Conservation (phyloP, 2,888 invertebrate species). For the Scaptodrosophila latifasciaeformis region DNA sequence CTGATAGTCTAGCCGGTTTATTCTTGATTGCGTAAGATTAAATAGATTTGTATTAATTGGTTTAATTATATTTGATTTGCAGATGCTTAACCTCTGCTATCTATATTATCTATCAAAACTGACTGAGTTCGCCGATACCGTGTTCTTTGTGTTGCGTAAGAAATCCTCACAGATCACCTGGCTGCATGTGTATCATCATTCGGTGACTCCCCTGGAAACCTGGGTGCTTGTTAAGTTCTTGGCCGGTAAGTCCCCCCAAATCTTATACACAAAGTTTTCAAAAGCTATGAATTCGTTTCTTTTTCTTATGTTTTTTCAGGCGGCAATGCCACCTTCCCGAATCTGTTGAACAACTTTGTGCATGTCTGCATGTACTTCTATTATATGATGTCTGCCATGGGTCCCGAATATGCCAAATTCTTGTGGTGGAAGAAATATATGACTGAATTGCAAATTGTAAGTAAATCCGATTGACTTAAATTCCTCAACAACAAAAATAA, state of each 20-base stretch:
- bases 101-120: constrained; percentile 92
- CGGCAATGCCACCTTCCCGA: constrained; percentile 76
- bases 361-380: constrained; percentile 97
- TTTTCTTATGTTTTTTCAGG: constrained; percentile 76
- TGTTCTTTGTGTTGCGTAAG: constrained; percentile 95
- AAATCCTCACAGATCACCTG: constrained; percentile 92
- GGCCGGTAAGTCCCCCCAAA: constrained; percentile 78
- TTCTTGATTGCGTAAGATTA: no score
- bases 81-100: constrained; percentile 80
- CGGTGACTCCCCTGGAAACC: constrained; percentile 93
- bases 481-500: constrained; percentile 4
- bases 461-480: constrained; percentile 63
- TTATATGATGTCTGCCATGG: constrained; percentile 91
- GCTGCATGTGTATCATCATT: constrained; percentile 95
- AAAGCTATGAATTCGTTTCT: no score
- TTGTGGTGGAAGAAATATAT: constrained; percentile 97
- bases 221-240: constrained; percentile 94
- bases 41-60: no score
- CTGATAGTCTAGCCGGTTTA: no score
- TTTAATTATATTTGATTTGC: constrained; percentile 18
- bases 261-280: no score
- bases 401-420: constrained; percentile 90
- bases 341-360: constrained; percentile 92
- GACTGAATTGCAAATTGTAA: constrained; percentile 93
- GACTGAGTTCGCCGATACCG: constrained; percentile 91